Conservation (phyloP, 2,888 invertebrate species). For the Polydrusus pterygomalis region DNA sequence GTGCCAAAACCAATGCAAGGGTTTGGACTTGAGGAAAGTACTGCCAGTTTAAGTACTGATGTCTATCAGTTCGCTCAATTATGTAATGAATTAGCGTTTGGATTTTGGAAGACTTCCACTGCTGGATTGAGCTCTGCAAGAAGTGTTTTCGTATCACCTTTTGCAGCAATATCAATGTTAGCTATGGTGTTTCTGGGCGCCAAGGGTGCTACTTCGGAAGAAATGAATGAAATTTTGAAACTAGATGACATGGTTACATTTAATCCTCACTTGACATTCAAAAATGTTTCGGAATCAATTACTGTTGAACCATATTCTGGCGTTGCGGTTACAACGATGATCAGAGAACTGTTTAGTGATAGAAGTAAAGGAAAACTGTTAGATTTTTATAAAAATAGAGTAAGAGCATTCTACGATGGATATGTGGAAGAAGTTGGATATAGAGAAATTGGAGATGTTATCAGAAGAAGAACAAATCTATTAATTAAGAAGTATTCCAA, state of each 20-base stretch:
- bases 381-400: slow-evolving; percentile 91
- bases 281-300: slow-evolving; percentile 89
- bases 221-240: slow-evolving; percentile 90
- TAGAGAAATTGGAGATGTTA: slow-evolving; percentile 86
- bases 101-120: slow-evolving; percentile 85
- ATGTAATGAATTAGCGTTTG: slow-evolving; percentile 90
- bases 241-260: slow-evolving; percentile 92
- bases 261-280: slow-evolving; percentile 90
- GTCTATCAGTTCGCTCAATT: slow-evolving; percentile 85
- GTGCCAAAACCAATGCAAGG: slow-evolving; percentile 76
- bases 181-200: slow-evolving; percentile 94
- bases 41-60: slow-evolving; percentile 82
- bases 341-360: slow-evolving; percentile 89
- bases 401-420: slow-evolving; percentile 90
- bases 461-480: slow-evolving; percentile 87
- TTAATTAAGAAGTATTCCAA: slow-evolving; percentile 86
- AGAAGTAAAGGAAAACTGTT: slow-evolving; percentile 85
- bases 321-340: slow-evolving; percentile 86
- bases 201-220: slow-evolving; percentile 89
- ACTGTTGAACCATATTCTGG: slow-evolving; percentile 80
- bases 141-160: slow-evolving; percentile 88
- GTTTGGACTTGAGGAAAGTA: slow-evolving; percentile 86
- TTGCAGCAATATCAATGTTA: slow-evolving; percentile 88
- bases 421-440: slow-evolving; percentile 91
- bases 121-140: slow-evolving; percentile 83